phyloP scores from a whole-genome alignment of 2,113 vertebrate species.

The Syngnathus floridae region DNA sequence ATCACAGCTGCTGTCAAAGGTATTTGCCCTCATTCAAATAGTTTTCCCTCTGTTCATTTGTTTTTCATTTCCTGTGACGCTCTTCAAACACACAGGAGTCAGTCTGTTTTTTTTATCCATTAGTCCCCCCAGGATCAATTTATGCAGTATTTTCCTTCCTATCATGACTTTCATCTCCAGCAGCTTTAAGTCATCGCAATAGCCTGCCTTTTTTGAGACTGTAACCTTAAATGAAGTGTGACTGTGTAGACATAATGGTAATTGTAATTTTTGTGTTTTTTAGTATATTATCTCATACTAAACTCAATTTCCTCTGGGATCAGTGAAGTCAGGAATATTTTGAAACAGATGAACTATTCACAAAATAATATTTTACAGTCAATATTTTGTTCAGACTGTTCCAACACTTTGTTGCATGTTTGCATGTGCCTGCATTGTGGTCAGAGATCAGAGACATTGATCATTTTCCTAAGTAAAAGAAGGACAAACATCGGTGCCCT shows the following conservation, averaged over 20 bases:
- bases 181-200: neutral
- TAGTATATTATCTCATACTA: neutral
- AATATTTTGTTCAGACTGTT: neutral
- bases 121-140: neutral
- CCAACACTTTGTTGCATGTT: neutral
- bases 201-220: neutral
- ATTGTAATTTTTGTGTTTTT: neutral
- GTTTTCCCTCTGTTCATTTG: neutral
- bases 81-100: constrained; percentile 1
- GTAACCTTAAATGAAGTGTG: neutral
- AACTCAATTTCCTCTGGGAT: neutral
- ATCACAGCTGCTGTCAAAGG: constrained; percentile 3
- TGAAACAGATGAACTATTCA: no score
- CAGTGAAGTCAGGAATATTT: neutral
- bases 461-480: no score
- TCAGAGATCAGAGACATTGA: no score
- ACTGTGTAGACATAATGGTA: neutral
- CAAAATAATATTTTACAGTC: no score
- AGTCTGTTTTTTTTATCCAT: neutral
- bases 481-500: no score
- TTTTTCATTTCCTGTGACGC: constrained; percentile 7
- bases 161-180: neutral
- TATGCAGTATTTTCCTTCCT: neutral
- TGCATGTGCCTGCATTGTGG: no score
- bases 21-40: constrained; percentile 7